Base-by-base conservation (phyloP, 2,797 vertebrate species). In the Propithecus deckenii region DNA sequence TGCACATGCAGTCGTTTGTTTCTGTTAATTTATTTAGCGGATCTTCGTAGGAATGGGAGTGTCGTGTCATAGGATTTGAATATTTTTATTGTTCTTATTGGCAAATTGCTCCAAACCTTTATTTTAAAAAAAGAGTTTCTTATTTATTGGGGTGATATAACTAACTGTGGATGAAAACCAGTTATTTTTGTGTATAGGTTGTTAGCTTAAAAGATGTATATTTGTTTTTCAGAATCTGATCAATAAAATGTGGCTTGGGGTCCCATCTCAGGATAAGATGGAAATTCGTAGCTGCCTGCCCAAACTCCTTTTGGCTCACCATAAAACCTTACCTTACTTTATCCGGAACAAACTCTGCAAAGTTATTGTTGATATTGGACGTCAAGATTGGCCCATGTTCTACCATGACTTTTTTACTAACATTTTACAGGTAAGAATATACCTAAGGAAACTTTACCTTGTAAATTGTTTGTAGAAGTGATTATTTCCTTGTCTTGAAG, bases 341-440 rank as follows among this genome's bases (percentile, higher is more conserved):
- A 99, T 99, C 97, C 99, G 99, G 96, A 99, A 99, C 98, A 99
- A 99, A 96, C 99, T 99, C 97, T 99, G 99, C 98, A 99, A 99
- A 98, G 99, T 99, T 98, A 99, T 99, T 0, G 99, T 99, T 96
- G 99, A 99, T 96, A 99, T 99, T 17, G 99, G 99, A 91, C 99
- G 99, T 95, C 99, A 99, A 86, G 99, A 99, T 97, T 99, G 99
- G 99, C 99, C 99, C 0, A 99, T 99, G 99, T 99, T 99, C 98
- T 99, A 99, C 98, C 99, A 99, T 46, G 99, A 99, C 98, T 99
- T 99, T 98, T 99, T 99, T 98, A 99, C 99, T 83, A 99, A 99
- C 98, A 99, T 99, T 74, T 99, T 99, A 97, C 99, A 99, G 99
- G 99, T 99, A 94, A 96, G 97, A 71, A 38, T 83, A n/a, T 57